These are phyloP conservation scores for Geodia barretti DNA, from an alignment of 37 sponge, comb jelly and placozoan genomes.

Conservation along the genomic window DNA sequence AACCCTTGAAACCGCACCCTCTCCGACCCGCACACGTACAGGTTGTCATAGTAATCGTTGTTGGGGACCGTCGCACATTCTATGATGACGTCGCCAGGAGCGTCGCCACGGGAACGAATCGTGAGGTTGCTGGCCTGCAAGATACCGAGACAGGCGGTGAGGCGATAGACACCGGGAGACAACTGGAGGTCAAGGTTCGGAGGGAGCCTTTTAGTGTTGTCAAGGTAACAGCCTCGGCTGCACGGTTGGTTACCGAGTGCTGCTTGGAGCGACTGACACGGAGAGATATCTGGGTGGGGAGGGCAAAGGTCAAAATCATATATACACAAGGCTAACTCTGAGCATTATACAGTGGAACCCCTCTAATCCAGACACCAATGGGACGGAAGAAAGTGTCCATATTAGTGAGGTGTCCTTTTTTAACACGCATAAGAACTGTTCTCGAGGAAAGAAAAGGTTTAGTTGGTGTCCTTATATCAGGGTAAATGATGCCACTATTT, in stretches of 20 bases:
- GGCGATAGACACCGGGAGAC: not conserved
- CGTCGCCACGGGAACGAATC: slow-evolving; percentile 21
- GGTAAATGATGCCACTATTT: too few species aligned
- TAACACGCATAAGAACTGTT: too few species aligned
- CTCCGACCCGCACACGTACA: slow-evolving; percentile 9
- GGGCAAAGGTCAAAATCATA: too few species aligned
- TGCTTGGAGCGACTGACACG: not conserved
- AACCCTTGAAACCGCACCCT: slow-evolving; percentile 41
- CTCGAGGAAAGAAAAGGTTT: too few species aligned
- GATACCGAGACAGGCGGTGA: slow-evolving; percentile 13
- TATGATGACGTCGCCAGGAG: slow-evolving; percentile 20
- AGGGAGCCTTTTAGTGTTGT: too few species aligned
- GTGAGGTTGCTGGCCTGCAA: slow-evolving; percentile 25
- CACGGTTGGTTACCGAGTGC: not conserved
- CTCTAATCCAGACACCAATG: too few species aligned
- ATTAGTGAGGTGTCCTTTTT: too few species aligned
- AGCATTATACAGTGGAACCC: too few species aligned
- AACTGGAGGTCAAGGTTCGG: not conserved
- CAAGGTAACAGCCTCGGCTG: too few species aligned
- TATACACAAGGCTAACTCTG: too few species aligned
- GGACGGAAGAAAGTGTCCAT: not conserved
- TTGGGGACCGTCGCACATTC: slow-evolving; percentile 41
- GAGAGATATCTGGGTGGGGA: not conserved
- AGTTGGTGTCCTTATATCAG: too few species aligned
- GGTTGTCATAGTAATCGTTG: slow-evolving; percentile 32